phyloP scores from a whole-genome alignment of 2,888 invertebrate genomes.

The Zaprionus bogoriensis region DNA sequence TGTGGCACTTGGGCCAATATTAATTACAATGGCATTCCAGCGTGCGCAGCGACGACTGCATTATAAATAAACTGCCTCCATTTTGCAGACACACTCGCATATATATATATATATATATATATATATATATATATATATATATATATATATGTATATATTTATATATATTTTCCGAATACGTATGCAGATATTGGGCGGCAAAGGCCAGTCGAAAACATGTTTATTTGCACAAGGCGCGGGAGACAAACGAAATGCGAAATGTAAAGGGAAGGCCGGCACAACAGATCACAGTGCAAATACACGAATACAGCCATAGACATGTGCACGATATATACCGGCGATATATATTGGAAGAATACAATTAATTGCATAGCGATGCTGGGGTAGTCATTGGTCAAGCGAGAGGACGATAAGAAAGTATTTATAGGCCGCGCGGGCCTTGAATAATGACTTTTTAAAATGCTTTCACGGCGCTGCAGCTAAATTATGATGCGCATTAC shows the following conservation, averaged over 20 bases:
- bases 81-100: not conserved
- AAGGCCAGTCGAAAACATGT: not conserved
- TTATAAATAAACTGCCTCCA: constrained; percentile 1
- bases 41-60: not conserved
- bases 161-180: not conserved
- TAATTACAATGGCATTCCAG: constrained; percentile 3
- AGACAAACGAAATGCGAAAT: not conserved
- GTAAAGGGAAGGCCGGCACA: not conserved
- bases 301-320: not conserved
- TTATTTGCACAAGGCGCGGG: constrained; percentile 1
- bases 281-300: not conserved
- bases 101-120: too few relatives aligned
- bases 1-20: not conserved
- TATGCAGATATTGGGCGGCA: too few relatives aligned
- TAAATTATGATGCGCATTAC: constrained; percentile 34
- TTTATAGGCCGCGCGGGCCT: constrained; percentile 20
- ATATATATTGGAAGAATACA: not conserved
- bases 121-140: not conserved
- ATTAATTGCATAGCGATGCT: not conserved
- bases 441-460: constrained; percentile 27
- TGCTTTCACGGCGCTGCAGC: not conserved
- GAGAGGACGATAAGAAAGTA: constrained; percentile 24
- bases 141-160: not conserved
- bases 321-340: not conserved
- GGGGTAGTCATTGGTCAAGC: not conserved